A percentile compares a stretch with the other conserved stretches of the same genome.
Evolutionary conservation across 2,797 vertebrate species (phyloP).

Genomic region (Glyptemys insculpta): DNA sequence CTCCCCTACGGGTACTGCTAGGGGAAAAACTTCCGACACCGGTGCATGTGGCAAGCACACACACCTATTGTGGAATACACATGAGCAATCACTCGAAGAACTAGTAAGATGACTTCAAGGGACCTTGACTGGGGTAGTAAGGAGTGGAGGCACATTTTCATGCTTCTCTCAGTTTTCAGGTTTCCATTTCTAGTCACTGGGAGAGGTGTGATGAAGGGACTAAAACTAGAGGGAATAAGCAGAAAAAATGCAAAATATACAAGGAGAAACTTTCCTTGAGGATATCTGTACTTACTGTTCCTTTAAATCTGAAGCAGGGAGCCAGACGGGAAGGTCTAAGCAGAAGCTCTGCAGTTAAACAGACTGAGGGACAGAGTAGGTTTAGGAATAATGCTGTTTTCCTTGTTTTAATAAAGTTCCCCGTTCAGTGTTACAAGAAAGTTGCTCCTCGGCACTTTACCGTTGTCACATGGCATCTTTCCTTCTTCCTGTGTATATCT

Average conservation of each 20-base stretch:
- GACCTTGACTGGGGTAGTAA: not conserved
- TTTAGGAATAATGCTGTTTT: not conserved
- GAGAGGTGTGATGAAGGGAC: not conserved
- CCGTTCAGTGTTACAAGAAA: not conserved
- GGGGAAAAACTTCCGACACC: too few species aligned
- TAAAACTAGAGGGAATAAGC: not conserved
- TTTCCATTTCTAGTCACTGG: not conserved
- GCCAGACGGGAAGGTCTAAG: not conserved
- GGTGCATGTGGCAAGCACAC: too few species aligned
- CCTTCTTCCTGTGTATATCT: not conserved
- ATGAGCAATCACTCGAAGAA: too few species aligned
- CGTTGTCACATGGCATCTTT: not conserved
- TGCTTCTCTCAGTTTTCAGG: not conserved
- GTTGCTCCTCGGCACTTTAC: not conserved
- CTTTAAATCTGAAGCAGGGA: not conserved
- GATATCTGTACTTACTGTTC: not conserved
- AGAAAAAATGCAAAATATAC: not conserved
- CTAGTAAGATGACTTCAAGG: not conserved
- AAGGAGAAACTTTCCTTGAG: not conserved
- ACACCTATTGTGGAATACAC: too few species aligned
- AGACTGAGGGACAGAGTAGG: not conserved
- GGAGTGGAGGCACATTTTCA: not conserved
- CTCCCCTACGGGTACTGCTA: too few species aligned
- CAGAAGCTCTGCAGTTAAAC: not conserved
- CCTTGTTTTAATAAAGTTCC: not conserved